Evolutionary conservation across 2,797 vertebrate genomes (phyloP).

Genomic region (Rhynchotus rufescens): DNA sequence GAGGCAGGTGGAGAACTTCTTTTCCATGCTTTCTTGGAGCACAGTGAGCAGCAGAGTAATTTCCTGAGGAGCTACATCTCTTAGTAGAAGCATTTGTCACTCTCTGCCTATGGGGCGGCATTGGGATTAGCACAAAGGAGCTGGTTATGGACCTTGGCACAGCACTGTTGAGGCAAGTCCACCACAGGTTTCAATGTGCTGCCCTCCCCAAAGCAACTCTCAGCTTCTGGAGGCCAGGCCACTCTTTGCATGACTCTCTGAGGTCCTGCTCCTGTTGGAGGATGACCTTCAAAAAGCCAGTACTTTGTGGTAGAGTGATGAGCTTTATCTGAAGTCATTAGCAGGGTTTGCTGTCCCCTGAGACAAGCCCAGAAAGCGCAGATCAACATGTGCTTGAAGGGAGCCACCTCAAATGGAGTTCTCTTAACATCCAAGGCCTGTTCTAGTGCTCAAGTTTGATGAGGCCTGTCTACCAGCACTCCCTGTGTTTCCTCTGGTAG

Average conservation of each 20-base stretch:
- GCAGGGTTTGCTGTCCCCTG: rapidly evolving
- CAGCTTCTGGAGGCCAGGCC: too few species aligned
- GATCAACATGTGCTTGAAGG: background rate
- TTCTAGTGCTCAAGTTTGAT: rapidly evolving
- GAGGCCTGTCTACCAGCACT: background rate
- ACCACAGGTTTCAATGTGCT: background rate
- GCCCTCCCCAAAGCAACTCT: too few species aligned
- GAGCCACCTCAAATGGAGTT: rapidly evolving
- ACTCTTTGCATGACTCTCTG: too few species aligned
- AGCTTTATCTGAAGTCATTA: rapidly evolving
- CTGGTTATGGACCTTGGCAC: background rate
- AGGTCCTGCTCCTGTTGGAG: too few species aligned
- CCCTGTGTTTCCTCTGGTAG: rapidly evolving
- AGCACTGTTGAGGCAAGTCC: background rate
- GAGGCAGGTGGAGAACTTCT: too few species aligned
- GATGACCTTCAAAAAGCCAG: background rate
- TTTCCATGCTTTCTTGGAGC: too few species aligned
- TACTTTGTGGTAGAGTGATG: rapidly evolving
- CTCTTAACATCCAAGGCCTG: background rate
- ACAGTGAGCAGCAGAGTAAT: background rate
- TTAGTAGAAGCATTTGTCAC: too few species aligned
- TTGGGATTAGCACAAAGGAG: background rate
- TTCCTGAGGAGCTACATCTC: background rate
- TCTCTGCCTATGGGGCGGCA: too few species aligned
- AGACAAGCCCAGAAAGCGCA: background rate